Evolutionary conservation across 2,888 invertebrate species (phyloP).

Genomic region (Metallyticus violacea): DNA sequence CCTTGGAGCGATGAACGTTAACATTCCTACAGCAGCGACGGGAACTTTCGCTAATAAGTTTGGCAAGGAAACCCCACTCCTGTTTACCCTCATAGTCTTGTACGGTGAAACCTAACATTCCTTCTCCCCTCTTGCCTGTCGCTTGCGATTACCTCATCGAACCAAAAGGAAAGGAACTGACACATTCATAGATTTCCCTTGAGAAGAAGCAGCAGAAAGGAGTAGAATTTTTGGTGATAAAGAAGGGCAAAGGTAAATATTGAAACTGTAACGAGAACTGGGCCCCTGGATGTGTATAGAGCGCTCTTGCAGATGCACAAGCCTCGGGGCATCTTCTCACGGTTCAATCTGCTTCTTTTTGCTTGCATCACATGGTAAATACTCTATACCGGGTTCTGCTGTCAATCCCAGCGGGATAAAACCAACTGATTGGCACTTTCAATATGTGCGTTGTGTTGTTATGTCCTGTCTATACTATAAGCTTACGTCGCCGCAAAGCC

Average conservation of each 20-base stretch:
- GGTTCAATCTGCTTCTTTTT: neutral
- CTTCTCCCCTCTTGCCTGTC: neutral
- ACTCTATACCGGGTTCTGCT: no score
- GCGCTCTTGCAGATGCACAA: neutral
- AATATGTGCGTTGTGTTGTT: no score
- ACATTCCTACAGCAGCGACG: neutral
- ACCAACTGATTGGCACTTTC: no score
- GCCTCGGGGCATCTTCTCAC: neutral
- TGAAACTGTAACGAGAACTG: neutral
- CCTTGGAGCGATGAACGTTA: neutral
- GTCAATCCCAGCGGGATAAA: no score
- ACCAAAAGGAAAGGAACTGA: constrained; percentile 4
- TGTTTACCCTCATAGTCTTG: constrained; percentile 1
- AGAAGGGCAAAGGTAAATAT: constrained; percentile 14
- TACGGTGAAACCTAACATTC: neutral
- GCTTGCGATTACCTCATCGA: constrained; percentile 8
- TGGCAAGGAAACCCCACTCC: neutral
- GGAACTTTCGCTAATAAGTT: neutral
- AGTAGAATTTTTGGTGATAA: neutral
- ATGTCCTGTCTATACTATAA: no score
- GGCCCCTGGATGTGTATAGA: neutral
- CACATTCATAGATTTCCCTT: constrained; percentile 16
- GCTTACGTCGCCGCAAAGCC: no score
- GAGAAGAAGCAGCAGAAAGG: constrained; percentile 7
- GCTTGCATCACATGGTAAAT: neutral